These are phyloP conservation scores for Xenopus tropicalis DNA, from an alignment of 2,113 vertebrate genomes.

Conservation along the genomic window UCB_Xtro_10.0 CM004447.2:103123501-103124000, in stretches of 20 bases:
- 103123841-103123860: conserved; percentile 37
- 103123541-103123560: too few relatives aligned
- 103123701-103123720: too few relatives aligned
- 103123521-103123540: too few relatives aligned
- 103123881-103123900: conserved; percentile 16
- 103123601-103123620: too few relatives aligned
- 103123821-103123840: conserved; percentile 2
- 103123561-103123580: too few relatives aligned
- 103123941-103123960: conserved; percentile 29
- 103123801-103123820: conserved; percentile 32
- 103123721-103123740: too few relatives aligned
- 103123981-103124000: conserved; percentile 36
- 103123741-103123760: neutral
- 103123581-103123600: too few relatives aligned
- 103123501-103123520: too few relatives aligned
- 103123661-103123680: too few relatives aligned
- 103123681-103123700: too few relatives aligned
- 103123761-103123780: conserved; percentile 17
- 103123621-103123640: too few relatives aligned
- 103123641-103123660: too few relatives aligned
- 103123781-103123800: neutral
- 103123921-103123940: conserved; percentile 39
- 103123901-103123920: conserved; percentile 29
- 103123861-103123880: fast-evolving
- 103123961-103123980: neutral